phyloP scores from a whole-genome alignment of 2,113 vertebrate genomes.

The Perca flavescens region DNA sequence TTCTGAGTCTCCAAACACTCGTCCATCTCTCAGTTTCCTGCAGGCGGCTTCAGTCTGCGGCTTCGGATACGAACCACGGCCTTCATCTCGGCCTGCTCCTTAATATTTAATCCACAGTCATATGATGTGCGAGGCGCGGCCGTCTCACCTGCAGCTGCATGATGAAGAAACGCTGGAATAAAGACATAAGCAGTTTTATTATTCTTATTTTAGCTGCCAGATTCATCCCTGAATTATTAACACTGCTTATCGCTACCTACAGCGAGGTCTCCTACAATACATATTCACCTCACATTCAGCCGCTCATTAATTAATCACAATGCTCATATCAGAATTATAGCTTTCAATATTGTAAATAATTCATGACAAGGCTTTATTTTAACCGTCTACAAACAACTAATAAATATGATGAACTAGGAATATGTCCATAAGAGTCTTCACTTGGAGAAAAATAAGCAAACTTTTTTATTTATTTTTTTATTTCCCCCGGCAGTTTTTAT shows the following conservation, averaged over 20 bases:
- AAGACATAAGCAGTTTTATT: constrained; percentile 59
- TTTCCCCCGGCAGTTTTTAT: constrained; percentile 2
- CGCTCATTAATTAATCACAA: constrained; percentile 69
- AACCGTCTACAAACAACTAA: constrained; percentile 48
- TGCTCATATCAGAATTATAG: constrained; percentile 44
- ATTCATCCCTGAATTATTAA: constrained; percentile 74
- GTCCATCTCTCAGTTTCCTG: constrained; percentile 41
- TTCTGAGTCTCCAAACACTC: constrained; percentile 35
- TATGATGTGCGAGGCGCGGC: constrained; percentile 44
- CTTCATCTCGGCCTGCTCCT: constrained; percentile 45
- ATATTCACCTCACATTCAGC: constrained; percentile 49
- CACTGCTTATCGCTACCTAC: constrained; percentile 38
- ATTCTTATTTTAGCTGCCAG: constrained; percentile 57
- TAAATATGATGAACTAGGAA: constrained; percentile 29
- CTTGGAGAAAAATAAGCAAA: not conserved
- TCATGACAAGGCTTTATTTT: constrained; percentile 51
- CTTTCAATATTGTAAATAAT: constrained; percentile 65
- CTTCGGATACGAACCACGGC: constrained; percentile 27
- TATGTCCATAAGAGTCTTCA: constrained; percentile 3
- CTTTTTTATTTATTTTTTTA: not conserved
- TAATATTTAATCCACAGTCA: constrained; percentile 69
- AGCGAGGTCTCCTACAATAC: constrained; percentile 39
- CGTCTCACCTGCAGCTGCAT: constrained; percentile 56
- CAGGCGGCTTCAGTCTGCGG: constrained; percentile 24
- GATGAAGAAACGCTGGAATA: constrained; percentile 30